Percentiles rank a stretch among this genome's conserved stretches.
These are phyloP conservation scores for Talpa occidentalis DNA, from an alignment of 2,113 vertebrate species.

Conservation along the genomic window DNA sequence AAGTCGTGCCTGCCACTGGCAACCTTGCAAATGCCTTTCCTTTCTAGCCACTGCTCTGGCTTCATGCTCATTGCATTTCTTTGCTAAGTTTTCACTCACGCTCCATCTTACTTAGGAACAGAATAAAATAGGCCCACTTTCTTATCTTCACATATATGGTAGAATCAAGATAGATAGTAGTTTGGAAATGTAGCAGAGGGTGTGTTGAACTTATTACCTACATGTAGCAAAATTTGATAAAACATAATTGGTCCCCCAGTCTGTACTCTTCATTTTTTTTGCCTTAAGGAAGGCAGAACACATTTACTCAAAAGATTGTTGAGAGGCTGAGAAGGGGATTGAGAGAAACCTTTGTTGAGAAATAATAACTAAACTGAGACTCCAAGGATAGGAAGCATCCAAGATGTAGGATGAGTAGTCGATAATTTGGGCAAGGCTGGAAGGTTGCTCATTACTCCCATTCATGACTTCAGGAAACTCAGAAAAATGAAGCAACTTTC, in stretches of 20 bases:
- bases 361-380: neutral
- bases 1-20: constrained; percentile 30
- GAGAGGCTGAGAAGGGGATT: neutral
- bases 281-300: neutral
- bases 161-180: neutral
- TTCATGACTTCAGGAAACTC: neutral
- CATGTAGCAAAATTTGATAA: neutral
- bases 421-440: neutral
- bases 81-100: constrained; percentile 11
- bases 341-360: neutral
- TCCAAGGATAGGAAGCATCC: neutral
- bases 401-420: neutral
- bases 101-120: neutral
- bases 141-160: neutral
- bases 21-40: neutral
- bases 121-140: neutral
- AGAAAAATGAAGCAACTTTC: neutral
- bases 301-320: neutral
- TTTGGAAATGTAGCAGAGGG: neutral
- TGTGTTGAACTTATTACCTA: neutral
- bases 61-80: neutral
- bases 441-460: neutral
- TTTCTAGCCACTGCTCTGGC: neutral
- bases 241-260: neutral
- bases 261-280: neutral